Base-by-base conservation (phyloP, 2,797 vertebrate species). In the Neostethus bicornis region DNA sequence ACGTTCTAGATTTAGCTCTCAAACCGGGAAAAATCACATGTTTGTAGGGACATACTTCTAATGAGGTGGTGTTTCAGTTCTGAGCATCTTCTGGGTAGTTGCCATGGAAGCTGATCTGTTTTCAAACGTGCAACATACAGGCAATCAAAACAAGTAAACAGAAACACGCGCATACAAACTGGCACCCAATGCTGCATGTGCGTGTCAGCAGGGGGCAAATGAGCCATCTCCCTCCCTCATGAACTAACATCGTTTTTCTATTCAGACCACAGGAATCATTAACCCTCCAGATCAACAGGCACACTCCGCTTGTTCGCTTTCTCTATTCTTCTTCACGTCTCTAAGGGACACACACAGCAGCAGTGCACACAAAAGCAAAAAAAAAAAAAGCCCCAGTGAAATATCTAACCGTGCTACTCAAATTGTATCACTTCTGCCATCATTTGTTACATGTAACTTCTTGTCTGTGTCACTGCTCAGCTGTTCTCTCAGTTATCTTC, bases 181-280 rank as follows among this genome's bases (percentile, higher is more conserved):
- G n/a, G 31, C 37, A 67, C 62, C 59, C 62, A 63, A 32, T 41
- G 64, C 46, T 72, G 53, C 20, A 21, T 75, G 70, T 71, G 74
- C 78, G 67, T 57, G 46, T 77, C 46, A 17, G 79, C 4, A 24
- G 79, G 83, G 79, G 79, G 79, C 80, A 72, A 81, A 83, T 72
- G 64, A 73, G 38, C 39, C 52, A 32, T 55, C 73, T 59, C 42
- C 62, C 37, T 47, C 65, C 39, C 44, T 62, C 63, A 51, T 53
- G 69, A 70, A 81, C 73, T 46, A 69, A 77, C 63, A 68, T 61
- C 57, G 59, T 74, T 51, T 68, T 56, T 70, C 73, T 74, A 83
- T 88, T 87, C 81, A 85, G 58, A 73, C 71, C 65, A 59, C 43
- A 76, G 78, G 61, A 89, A 88, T 90, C 81, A 89, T 89, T 89